Conservation (phyloP, 2,888 invertebrate species). For the Mimas tiliae region DNA sequence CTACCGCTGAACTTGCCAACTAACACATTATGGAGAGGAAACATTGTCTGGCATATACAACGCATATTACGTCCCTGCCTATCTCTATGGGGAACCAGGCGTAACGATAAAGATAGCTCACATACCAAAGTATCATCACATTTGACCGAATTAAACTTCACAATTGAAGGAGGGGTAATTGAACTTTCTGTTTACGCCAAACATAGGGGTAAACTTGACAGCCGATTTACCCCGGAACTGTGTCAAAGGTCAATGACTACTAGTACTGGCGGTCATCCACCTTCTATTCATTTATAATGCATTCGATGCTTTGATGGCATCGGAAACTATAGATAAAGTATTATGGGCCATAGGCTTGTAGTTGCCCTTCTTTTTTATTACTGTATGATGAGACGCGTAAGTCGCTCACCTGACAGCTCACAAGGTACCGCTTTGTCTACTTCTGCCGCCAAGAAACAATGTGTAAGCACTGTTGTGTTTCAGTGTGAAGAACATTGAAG, state of each 20-base stretch:
- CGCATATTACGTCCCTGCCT: background rate
- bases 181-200: constrained; percentile 58
- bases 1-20: too few relatives aligned
- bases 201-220: constrained; percentile 63
- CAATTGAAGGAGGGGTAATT: constrained; percentile 36
- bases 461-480: background rate
- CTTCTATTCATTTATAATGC: constrained; percentile 47
- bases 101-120: background rate
- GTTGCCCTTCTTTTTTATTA: too few relatives aligned
- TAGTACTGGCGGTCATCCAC: constrained; percentile 46
- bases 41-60: too few relatives aligned
- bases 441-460: background rate
- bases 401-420: too few relatives aligned
- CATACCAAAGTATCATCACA: background rate
- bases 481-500: too few relatives aligned
- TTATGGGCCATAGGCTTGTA: background rate
- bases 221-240: constrained; percentile 50
- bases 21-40: too few relatives aligned
- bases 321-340: constrained; percentile 28
- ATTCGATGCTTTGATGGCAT: constrained; percentile 44
- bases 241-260: constrained; percentile 67
- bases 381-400: too few relatives aligned
- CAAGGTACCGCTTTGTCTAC: too few relatives aligned
- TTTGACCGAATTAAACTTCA: background rate
- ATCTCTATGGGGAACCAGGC: background rate